Conservation (phyloP, 2,113 vertebrate species). For the Strix uralensis region DNA sequence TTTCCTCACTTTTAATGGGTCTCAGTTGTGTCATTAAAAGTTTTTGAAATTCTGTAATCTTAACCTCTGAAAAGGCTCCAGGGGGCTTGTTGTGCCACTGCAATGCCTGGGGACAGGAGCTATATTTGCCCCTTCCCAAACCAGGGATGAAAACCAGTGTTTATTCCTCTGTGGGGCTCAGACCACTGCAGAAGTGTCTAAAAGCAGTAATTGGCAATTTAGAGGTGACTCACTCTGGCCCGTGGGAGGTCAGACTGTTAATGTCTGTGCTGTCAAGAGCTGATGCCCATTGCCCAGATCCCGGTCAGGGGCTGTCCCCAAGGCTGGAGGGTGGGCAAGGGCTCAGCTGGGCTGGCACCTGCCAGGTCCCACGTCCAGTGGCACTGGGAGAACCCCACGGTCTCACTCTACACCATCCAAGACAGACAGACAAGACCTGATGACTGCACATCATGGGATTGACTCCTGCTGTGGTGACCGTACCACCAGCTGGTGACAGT, state of each 20-base stretch:
- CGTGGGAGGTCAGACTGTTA: background rate
- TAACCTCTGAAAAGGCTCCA: background rate
- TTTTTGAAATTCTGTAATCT: background rate
- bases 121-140: background rate
- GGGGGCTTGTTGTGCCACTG: background rate
- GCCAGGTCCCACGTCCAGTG: background rate
- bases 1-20: background rate
- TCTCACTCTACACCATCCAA: background rate
- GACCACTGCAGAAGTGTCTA: background rate
- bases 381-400: background rate
- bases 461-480: too few species aligned
- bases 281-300: rapidly evolving
- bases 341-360: background rate
- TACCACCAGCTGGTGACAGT: background rate
- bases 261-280: background rate
- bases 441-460: rapidly evolving
- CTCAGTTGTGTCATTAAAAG: background rate
- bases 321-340: background rate
- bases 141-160: background rate
- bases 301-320: rapidly evolving
- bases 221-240: background rate
- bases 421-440: background rate
- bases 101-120: background rate
- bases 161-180: background rate
- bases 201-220: background rate